phyloP scores from a whole-genome alignment of 2,113 vertebrate species.

The Ancistrus triradiatus region DNA sequence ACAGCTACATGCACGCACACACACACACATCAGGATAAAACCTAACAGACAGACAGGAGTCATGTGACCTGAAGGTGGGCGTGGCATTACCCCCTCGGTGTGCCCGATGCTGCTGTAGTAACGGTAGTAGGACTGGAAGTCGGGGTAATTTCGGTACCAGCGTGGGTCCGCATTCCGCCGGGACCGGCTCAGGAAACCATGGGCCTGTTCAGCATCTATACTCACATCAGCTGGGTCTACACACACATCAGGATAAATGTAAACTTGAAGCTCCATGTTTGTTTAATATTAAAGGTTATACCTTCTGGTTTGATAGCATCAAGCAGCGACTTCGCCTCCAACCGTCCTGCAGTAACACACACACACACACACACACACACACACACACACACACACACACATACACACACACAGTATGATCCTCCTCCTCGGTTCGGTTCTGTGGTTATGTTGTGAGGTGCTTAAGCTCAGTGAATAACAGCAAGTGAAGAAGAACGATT shows the following conservation, averaged over 20 bases:
- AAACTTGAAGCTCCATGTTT: not conserved
- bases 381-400: not conserved
- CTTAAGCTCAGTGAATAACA: too few relatives aligned
- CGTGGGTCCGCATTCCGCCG: constrained; percentile 60
- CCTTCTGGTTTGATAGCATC: constrained; percentile 59
- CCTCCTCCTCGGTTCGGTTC: too few relatives aligned
- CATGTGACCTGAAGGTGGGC: too few relatives aligned
- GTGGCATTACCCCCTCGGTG: constrained; percentile 75
- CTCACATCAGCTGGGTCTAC: constrained; percentile 57
- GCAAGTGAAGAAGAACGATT: too few relatives aligned
- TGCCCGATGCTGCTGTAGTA: constrained; percentile 79
- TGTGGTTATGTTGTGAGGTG: too few relatives aligned
- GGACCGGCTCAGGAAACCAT: constrained; percentile 63
- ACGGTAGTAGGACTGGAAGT: constrained; percentile 76
- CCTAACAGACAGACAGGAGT: too few relatives aligned
- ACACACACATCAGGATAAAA: too few relatives aligned
- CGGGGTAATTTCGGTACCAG: constrained; percentile 69
- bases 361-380: not conserved
- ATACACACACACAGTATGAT: not conserved
- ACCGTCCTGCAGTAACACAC: constrained; percentile 47
- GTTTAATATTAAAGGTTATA: constrained; percentile 33
- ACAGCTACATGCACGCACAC: constrained; percentile 55
- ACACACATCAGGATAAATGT: too few relatives aligned
- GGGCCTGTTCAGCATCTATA: constrained; percentile 56
- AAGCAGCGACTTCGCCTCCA: constrained; percentile 65